Evolutionary conservation across 2,888 invertebrate genomes (phyloP).

Genomic region (Phoronis australis): DNA sequence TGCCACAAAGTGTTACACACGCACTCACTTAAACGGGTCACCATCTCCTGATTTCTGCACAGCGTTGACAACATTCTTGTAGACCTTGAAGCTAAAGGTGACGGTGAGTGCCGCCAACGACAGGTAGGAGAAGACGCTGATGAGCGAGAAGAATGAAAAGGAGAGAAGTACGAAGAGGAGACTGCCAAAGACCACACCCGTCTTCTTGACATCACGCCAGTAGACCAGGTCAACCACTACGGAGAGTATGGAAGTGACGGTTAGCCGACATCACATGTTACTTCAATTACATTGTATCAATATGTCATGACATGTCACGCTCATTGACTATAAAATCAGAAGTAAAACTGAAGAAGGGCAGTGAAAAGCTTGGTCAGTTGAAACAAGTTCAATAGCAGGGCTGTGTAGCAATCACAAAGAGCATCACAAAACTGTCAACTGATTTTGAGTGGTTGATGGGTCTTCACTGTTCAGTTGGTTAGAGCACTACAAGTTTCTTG

Average conservation of each 20-base stretch:
- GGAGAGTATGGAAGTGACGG: conserved; percentile 11
- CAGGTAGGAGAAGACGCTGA: conserved; percentile 89
- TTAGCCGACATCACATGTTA: too few species aligned
- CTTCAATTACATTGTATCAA: too few species aligned
- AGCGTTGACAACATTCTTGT: conserved; percentile 90
- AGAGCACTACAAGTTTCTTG: too few species aligned
- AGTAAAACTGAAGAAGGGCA: too few species aligned
- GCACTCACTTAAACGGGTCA: conserved; percentile 88
- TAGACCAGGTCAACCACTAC: conserved; percentile 83
- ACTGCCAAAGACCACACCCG: conserved; percentile 87
- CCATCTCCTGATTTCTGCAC: conserved; percentile 92
- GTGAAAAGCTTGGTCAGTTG: too few species aligned
- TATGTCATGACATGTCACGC: too few species aligned
- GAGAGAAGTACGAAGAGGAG: conserved; percentile 84
- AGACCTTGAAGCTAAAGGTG: conserved; percentile 90
- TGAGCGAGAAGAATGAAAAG: conserved; percentile 89
- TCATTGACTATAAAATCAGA: too few species aligned
- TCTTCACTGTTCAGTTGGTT: too few species aligned
- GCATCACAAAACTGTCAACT: too few species aligned
- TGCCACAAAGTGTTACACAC: neutral
- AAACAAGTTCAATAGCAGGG: too few species aligned
- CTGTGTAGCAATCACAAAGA: too few species aligned
- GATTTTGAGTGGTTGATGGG: too few species aligned
- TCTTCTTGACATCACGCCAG: conserved; percentile 94
- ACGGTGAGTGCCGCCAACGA: conserved; percentile 78